Percentiles rank a stretch among this genome's conserved stretches.
phyloP scores from a whole-genome alignment of 2,113 vertebrate genomes.

The Colossoma macropomum region DNA sequence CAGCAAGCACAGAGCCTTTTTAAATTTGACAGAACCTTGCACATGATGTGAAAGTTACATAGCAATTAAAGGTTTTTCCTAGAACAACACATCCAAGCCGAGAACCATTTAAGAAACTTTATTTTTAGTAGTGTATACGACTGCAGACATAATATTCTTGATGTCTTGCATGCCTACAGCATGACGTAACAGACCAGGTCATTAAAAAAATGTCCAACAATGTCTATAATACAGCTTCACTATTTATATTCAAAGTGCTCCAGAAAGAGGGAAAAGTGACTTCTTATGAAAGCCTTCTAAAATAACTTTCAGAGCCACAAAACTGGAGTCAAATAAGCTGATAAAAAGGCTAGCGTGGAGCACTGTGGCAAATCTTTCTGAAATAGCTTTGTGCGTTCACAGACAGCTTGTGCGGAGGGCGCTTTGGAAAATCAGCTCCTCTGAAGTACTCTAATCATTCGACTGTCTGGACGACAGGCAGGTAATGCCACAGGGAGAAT shows the following conservation, averaged over 20 bases:
- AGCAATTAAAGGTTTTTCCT: too few species aligned
- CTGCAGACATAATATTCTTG: background rate
- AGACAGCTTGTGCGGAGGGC: constrained; percentile 17
- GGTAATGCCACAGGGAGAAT: constrained; percentile 32
- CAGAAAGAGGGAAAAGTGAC: background rate
- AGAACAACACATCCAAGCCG: too few species aligned
- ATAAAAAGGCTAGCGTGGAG: constrained; percentile 8
- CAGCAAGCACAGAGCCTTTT: too few species aligned
- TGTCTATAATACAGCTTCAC: background rate
- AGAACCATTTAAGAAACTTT: too few species aligned
- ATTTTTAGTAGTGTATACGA: background rate
- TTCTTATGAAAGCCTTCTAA: constrained; percentile 9
- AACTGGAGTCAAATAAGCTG: constrained; percentile 7
- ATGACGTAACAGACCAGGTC: background rate
- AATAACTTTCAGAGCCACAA: background rate
- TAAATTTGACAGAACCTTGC: too few species aligned
- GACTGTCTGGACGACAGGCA: constrained; percentile 40
- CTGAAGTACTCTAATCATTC: constrained; percentile 51
- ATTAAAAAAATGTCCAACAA: background rate
- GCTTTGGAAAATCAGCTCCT: constrained; percentile 52
- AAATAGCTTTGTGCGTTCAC: constrained; percentile 34
- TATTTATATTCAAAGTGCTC: background rate
- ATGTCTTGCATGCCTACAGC: background rate
- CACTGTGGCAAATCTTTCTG: constrained; percentile 17
- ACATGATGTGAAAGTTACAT: too few species aligned